Percentiles rank a stretch among this genome's conserved stretches.
Conservation (phyloP, 2,113 vertebrate species). For the Baryphthengus martii region DNA sequence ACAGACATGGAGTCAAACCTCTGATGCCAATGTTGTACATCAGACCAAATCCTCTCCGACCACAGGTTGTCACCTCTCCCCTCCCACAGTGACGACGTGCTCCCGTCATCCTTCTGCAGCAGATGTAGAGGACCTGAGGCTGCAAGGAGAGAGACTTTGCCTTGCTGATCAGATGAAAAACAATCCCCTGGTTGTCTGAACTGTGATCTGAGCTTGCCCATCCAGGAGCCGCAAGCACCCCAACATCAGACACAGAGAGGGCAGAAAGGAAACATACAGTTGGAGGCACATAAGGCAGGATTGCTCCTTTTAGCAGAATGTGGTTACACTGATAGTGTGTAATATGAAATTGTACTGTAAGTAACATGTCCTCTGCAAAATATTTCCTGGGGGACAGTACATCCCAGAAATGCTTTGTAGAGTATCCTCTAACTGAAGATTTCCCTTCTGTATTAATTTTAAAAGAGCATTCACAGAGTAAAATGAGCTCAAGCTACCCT, state of each 20-base stretch:
- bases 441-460: not conserved
- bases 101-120: not conserved
- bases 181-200: not conserved
- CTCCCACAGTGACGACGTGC: fast-evolving
- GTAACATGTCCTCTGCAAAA: not conserved
- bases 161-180: not conserved
- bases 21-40: not conserved
- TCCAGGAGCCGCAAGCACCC: not conserved
- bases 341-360: not conserved
- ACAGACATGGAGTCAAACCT: not conserved
- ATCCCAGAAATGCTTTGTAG: not conserved
- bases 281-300: not conserved
- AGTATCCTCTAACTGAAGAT: not conserved
- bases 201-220: not conserved
- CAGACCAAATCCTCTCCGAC: not conserved
- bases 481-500: not conserved
- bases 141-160: not conserved
- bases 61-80: not conserved
- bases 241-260: not conserved
- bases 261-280: not conserved
- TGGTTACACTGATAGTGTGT: not conserved
- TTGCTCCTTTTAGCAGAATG: not conserved
- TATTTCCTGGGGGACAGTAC: not conserved
- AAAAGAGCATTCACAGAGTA: not conserved
- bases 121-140: not conserved